Evolutionary conservation across 53 echinoderm and acorn worm species (phyloP).

Genomic region (Hippasteria phrygiana): DNA sequence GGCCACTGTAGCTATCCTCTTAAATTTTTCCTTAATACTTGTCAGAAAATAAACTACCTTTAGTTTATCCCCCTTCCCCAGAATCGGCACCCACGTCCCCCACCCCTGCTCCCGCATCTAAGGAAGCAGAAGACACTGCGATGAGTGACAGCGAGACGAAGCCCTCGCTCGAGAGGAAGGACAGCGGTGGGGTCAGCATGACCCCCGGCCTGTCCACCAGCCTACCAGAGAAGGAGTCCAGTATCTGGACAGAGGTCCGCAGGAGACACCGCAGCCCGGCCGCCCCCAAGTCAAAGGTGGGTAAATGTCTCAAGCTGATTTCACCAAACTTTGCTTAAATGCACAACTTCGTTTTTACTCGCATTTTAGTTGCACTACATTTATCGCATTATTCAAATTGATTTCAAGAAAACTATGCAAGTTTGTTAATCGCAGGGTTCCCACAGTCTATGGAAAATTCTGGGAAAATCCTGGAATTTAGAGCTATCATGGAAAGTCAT

Average conservation of each 20-base stretch:
- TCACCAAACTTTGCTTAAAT: no score
- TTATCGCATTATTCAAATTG: no score
- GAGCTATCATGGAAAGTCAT: no score
- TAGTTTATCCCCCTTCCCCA: constrained; percentile 19
- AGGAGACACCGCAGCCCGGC: constrained; percentile 83
- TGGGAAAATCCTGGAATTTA: no score
- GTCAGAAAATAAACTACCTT: no score
- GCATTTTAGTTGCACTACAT: no score
- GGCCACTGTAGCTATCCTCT: not conserved
- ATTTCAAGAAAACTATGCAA: no score
- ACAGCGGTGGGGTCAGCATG: constrained; percentile 57
- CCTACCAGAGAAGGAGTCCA: constrained; percentile 91
- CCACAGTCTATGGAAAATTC: no score
- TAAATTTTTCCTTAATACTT: not conserved
- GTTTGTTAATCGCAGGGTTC: no score
- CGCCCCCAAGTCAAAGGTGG: constrained; percentile 63
- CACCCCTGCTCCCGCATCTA: constrained; percentile 67
- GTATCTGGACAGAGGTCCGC: constrained; percentile 95
- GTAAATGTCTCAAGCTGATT: not conserved
- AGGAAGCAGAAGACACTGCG: constrained; percentile 20
- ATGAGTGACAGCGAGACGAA: not conserved
- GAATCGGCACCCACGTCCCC: constrained; percentile 98
- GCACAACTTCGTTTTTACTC: no score
- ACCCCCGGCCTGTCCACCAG: constrained; percentile 97
- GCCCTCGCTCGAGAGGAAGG: constrained; percentile 10